Evolutionary conservation across 35 echinoderm and acorn worm genomes (phyloP), one percentile per base, ranked within the genome.

Genomic region (Heliocidaris tuberculata): DNA sequence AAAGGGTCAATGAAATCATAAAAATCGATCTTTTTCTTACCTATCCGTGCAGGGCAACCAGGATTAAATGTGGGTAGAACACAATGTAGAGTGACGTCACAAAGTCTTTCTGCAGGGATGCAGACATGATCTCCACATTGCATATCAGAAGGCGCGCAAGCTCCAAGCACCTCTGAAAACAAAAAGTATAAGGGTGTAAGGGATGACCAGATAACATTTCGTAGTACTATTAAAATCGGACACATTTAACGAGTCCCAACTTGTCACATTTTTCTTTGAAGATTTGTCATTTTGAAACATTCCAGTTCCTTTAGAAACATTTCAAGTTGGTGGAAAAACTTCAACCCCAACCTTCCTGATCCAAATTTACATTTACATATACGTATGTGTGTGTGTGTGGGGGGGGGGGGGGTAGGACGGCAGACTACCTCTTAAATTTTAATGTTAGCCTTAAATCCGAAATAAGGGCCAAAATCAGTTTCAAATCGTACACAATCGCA

Each of bases 11-110:
- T 42, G 35, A 42, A 42, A 42, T 42, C 35, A 42, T 42, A 42
- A 42, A 42, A 0, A 42, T 42, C 35, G 35, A 42, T 3, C 35
- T 42, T 42, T 42, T 42, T 42, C 87, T 89, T 48, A 89, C 87
- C 87, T 15, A 89, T 89, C 5, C 31, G 32, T 8, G 7, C 91
- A 3, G 91, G 91, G 48, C 91, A 93, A n/a, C 91, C 49, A 10
- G 91, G 91, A 11, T 93, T 27, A 59, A 93, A 93, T 29, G 31
- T 27, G 10, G 91, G 5, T 48, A 93, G 12, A 59, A 93, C 17
- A 93, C 91, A 93, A 48, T 93, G 91, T n/a, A 48, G 91, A 13
- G 29, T 30, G 5, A 93, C 50, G 29, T 93, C 91, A 59, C 91
- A 93, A 31, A 93, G 91, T 11, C 50, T 93, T 13, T 49, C 91